Percentiles rank a stretch among this genome's conserved stretches.
Conservation (phyloP, 2,113 vertebrate species). For the Geothlypis trichas region DNA sequence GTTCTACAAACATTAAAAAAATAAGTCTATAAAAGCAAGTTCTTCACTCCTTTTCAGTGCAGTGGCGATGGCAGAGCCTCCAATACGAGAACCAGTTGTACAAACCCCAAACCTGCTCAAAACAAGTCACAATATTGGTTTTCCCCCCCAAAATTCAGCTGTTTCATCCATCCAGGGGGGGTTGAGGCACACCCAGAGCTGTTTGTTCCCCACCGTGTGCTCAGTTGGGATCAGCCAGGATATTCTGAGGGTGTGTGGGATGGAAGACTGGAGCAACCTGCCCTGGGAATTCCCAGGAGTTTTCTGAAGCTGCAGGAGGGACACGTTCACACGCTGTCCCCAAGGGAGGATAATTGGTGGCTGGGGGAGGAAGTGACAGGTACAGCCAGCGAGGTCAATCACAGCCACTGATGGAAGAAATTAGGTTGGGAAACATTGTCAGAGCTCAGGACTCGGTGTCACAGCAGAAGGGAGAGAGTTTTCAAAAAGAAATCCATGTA, state of each 20-base stretch:
- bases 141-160: neutral
- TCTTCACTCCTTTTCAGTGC: neutral
- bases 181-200: neutral
- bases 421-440: neutral
- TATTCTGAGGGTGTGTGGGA: neutral
- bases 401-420: neutral
- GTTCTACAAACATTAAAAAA: neutral
- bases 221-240: neutral
- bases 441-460: neutral
- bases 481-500: neutral
- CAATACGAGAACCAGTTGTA: accelerated
- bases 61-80: neutral
- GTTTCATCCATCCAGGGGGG: neutral
- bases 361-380: neutral
- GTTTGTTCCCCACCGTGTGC: accelerated
- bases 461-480: neutral
- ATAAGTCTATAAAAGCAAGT: neutral
- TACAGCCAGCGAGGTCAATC: neutral
- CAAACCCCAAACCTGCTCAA: neutral
- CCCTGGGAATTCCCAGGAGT: neutral
- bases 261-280: neutral
- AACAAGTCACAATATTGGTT: neutral
- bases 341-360: neutral
- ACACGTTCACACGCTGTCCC: neutral
- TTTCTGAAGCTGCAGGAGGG: neutral